A percentile compares a stretch with the other conserved stretches of the same genome.
These are phyloP conservation scores for Setophaga coronata DNA, from an alignment of 2,113 vertebrate genomes.

Conservation along the genomic window DNA sequence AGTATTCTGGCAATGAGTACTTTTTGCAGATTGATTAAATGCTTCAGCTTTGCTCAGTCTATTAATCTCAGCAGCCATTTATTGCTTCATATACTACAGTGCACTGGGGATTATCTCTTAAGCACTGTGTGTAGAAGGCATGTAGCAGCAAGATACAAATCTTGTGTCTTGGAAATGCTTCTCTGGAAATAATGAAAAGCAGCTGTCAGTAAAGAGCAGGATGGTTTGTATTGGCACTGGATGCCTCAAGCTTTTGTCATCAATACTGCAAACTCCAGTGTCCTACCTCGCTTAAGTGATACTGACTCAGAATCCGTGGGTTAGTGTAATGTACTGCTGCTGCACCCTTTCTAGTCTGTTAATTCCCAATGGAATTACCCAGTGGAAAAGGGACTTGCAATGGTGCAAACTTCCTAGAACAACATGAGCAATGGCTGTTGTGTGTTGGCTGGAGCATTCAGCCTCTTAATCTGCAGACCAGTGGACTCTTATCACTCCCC, in stretches of 20 bases:
- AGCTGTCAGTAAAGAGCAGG: background rate
- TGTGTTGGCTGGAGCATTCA: background rate
- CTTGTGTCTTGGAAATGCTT: slow-evolving; percentile 20
- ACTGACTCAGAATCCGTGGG: background rate
- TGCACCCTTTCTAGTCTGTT: background rate
- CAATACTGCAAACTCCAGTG: background rate
- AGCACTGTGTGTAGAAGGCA: slow-evolving; percentile 61
- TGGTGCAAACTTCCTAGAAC: background rate
- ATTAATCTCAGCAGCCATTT: slow-evolving; percentile 68
- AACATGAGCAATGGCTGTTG: background rate
- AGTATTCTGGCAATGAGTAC: slow-evolving; percentile 40
- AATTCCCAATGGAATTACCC: background rate
- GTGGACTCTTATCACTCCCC: background rate
- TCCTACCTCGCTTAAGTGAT: background rate
- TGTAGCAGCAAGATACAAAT: slow-evolving; percentile 47
- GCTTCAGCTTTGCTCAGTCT: slow-evolving; percentile 49
- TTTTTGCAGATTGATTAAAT: slow-evolving; percentile 60
- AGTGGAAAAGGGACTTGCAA: background rate
- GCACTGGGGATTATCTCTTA: slow-evolving; percentile 63
- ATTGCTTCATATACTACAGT: slow-evolving; percentile 45
- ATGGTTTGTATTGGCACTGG: background rate
- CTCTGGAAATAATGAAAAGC: slow-evolving; percentile 42
- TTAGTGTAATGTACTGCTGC: background rate
- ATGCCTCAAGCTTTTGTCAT: background rate
- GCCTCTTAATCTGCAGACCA: background rate